Conservation (phyloP, 2,113 vertebrate genomes). For the Apaloderma vittatum region DNA sequence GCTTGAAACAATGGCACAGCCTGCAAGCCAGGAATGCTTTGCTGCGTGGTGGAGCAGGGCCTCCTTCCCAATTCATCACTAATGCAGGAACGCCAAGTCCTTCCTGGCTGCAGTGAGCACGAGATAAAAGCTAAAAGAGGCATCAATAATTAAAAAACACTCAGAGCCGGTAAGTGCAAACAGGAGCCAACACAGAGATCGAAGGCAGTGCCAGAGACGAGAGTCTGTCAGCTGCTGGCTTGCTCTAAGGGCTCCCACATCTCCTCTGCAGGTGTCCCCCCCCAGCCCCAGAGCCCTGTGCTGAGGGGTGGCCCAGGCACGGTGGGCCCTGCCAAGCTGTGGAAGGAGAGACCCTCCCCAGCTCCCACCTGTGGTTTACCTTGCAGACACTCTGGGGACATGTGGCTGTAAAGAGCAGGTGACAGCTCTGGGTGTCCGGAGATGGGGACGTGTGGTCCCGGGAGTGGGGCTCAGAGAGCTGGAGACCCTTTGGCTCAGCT, state of each 20-base stretch:
- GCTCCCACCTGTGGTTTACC: fast-evolving
- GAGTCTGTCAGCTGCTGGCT: neutral
- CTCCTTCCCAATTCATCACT: constrained; percentile 48
- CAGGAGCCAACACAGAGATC: constrained; percentile 20
- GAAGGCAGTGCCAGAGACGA: neutral
- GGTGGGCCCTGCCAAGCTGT: fast-evolving
- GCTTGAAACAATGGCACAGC: constrained; percentile 22
- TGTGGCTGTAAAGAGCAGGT: neutral
- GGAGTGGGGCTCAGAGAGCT: fast-evolving
- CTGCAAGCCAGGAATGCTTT: neutral
- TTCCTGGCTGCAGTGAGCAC: constrained; percentile 4
- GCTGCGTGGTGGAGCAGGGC: neutral
- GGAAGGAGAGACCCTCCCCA: neutral
- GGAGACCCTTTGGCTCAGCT: neutral
- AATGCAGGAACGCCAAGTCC: constrained; percentile 53
- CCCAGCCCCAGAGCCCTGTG: fast-evolving
- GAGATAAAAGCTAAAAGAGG: constrained; percentile 68
- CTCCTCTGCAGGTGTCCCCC: neutral
- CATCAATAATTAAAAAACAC: constrained; percentile 78
- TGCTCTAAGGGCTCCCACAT: neutral
- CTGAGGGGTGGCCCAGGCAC: neutral
- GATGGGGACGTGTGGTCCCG: neutral
- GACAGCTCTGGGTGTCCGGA: neutral
- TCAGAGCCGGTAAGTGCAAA: constrained; percentile 61
- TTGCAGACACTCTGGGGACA: neutral